A percentile compares a stretch with the other conserved stretches of the same genome.
Conservation (phyloP, 1,140 invertebrate genomes). For the Hyles vespertilio region DNA sequence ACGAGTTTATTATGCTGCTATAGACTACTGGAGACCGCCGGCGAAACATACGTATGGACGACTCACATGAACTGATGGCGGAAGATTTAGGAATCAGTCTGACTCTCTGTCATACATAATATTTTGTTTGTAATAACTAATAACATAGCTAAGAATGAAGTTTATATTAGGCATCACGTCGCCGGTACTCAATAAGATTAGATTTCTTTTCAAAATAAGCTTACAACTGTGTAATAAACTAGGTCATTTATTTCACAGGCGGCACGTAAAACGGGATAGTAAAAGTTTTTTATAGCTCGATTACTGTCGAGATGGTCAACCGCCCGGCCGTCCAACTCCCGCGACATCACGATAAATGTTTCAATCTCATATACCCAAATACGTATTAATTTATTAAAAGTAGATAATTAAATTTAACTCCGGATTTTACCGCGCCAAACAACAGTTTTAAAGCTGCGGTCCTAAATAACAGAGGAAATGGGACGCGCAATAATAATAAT, state of each 20-base stretch:
- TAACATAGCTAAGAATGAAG: slow-evolving; percentile 1
- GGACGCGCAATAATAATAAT: neutral
- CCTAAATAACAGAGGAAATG: neutral
- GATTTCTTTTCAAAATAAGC: slow-evolving; percentile 37
- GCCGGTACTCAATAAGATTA: slow-evolving; percentile 17
- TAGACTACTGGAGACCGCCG: too few relatives aligned
- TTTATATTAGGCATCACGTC: slow-evolving; percentile 8
- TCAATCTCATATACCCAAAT: neutral
- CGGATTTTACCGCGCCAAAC: neutral
- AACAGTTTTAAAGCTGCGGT: neutral
- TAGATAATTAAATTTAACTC: neutral
- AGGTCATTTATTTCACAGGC: slow-evolving; percentile 46
- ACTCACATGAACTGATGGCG: too few relatives aligned
- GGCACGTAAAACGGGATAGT: slow-evolving; percentile 52
- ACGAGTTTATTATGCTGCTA: too few relatives aligned
- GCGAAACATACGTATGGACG: too few relatives aligned
- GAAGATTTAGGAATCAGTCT: too few relatives aligned
- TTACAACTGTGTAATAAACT: slow-evolving; percentile 35
- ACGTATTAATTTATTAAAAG: neutral
- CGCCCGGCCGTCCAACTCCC: neutral
- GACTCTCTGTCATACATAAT: too few relatives aligned
- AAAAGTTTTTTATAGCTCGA: slow-evolving; percentile 57
- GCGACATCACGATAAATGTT: neutral
- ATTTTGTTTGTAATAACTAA: too few relatives aligned
- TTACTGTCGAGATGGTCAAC: slow-evolving; percentile 26